phyloP scores from a whole-genome alignment of 2,113 vertebrate genomes.

The Syngnathus scovelli region DNA sequence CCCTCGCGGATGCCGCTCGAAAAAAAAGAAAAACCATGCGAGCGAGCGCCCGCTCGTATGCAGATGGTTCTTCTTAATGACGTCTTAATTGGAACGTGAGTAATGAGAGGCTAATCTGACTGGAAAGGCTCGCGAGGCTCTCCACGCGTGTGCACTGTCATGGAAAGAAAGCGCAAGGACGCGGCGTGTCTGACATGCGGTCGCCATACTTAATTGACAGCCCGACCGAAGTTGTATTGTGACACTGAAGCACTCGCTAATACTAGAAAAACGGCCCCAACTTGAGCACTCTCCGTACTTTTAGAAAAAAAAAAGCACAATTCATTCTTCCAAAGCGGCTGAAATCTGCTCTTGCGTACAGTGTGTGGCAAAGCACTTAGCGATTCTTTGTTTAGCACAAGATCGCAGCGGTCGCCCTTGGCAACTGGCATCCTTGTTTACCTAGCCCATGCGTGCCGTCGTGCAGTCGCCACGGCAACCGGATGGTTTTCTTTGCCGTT shows the following conservation, averaged over 20 bases:
- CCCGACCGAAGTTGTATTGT: background rate
- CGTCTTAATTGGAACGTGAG: constrained; percentile 66
- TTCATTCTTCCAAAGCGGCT: no score
- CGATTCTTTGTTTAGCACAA: constrained; percentile 62
- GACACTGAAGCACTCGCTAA: no score
- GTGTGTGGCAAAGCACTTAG: constrained; percentile 19
- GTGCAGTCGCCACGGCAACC: constrained; percentile 77
- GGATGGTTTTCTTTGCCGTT: constrained; percentile 65
- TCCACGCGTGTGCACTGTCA: constrained; percentile 42
- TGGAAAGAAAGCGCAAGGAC: constrained; percentile 9
- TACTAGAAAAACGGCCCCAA: no score
- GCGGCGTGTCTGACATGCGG: constrained; percentile 24
- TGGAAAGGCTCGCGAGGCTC: constrained; percentile 37
- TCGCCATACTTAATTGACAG: constrained; percentile 36
- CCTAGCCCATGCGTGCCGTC: constrained; percentile 77
- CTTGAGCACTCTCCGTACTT: no score
- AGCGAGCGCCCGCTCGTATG: constrained; percentile 32
- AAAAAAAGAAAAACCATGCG: constrained; percentile 16
- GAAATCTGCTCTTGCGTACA: no score
- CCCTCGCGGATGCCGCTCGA: constrained; percentile 20
- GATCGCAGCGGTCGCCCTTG: constrained; percentile 64
- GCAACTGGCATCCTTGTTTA: constrained; percentile 77
- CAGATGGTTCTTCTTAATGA: constrained; percentile 70
- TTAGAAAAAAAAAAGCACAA: background rate
- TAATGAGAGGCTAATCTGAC: constrained; percentile 68